A percentile compares a stretch with the other conserved stretches of the same genome.
These are phyloP conservation scores for Penelope pileata DNA, from an alignment of 2,113 vertebrate genomes.

Conservation along the genomic window DNA sequence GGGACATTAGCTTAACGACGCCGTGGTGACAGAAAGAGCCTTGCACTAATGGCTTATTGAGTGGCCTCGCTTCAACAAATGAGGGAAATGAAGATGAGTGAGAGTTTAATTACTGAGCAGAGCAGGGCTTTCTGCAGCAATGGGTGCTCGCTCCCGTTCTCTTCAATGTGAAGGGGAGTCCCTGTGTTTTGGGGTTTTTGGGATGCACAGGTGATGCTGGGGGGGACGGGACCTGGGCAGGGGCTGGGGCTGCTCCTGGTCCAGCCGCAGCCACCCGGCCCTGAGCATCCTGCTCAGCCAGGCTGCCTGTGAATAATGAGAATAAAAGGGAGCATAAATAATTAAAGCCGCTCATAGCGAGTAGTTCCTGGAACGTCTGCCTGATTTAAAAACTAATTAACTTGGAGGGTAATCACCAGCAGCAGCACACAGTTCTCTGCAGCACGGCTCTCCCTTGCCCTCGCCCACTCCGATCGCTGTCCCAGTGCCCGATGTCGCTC, in stretches of 20 bases:
- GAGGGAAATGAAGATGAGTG: slow-evolving; percentile 62
- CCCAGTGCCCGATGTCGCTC: neutral
- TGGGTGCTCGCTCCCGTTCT: accelerated
- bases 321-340: slow-evolving; percentile 64
- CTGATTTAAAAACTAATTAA: slow-evolving; percentile 77
- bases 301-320: slow-evolving; percentile 39
- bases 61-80: slow-evolving; percentile 51
- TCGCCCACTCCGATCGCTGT: slow-evolving; percentile 9
- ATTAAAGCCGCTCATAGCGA: slow-evolving; percentile 65
- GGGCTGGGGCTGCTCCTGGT: neutral
- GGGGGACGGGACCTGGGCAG: neutral
- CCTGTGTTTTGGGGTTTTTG: neutral
- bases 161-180: neutral
- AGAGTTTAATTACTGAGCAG: slow-evolving; percentile 27
- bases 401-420: slow-evolving; percentile 51
- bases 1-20: neutral
- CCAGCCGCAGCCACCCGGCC: neutral
- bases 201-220: neutral
- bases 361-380: slow-evolving; percentile 63
- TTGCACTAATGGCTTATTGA: slow-evolving; percentile 36
- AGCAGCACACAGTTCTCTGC: slow-evolving; percentile 30
- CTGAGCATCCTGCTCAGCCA: neutral
- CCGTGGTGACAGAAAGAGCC: neutral
- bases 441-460: neutral
- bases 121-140: neutral